Base-by-base conservation (phyloP, 2,113 vertebrate genomes). In the Muscicapa adusta region DNA sequence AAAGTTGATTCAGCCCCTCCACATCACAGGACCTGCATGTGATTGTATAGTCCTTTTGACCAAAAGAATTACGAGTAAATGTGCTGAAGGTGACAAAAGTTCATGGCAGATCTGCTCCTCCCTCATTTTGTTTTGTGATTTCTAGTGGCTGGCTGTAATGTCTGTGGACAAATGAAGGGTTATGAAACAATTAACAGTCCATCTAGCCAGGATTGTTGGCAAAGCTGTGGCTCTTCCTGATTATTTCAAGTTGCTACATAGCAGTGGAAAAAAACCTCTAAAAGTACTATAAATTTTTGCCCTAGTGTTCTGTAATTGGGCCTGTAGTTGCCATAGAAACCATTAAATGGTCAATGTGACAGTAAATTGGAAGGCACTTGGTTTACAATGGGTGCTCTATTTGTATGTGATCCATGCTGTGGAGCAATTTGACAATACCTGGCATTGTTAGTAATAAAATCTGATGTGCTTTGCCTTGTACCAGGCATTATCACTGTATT, bases 281-380 rank as follows among this genome's bases (percentile, higher is more conserved):
- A 85, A 85, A 76, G 71, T 79, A n/a, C 23, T 45, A 18, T 47
- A 24, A 22, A 33, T 85, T 54, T 81, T 50, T 58, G 50, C 77
- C 40, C 28, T 51, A 15, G 25, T 85, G 14, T 77, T 86, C 65
- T 43, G 10, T 83, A 88, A 74, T 75, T 18, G 2, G 78, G 47
- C 51, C 56, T 56, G 78, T 56, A 47, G 81, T 94, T 96, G 61
- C 85, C 67, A 88, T 88, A 91, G 95, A 91, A 94, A 94, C 71
- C 16, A 36, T 42, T 28, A 73, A 94, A 60, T 88, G 96, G 85
- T 91, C 89, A 92, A 38, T 26, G 29, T 73, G 85, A 90, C 67
- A 56, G 51, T 73, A 76, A 76, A 67, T 62, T 83, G 57, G 74
- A 85, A 40, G 26, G 34, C 36, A 43, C 51, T 70, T 50, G 29